Percentiles rank a stretch among this genome's conserved stretches.
phyloP scores from a whole-genome alignment of 2,113 vertebrate genomes.

The Beaufortia kweichowensis region DNA sequence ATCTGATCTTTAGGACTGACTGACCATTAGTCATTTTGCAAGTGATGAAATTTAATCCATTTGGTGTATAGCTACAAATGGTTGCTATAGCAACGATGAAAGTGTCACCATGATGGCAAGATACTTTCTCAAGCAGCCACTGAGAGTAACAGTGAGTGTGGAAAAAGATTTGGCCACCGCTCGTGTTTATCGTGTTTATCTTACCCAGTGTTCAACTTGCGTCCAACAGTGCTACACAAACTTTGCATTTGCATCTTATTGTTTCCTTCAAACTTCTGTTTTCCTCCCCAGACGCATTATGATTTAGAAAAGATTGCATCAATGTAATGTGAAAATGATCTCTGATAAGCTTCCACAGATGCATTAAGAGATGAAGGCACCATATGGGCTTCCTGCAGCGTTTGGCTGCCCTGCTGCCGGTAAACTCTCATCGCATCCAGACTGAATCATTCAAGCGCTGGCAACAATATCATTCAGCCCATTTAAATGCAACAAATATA shows the following conservation, averaged over 20 bases:
- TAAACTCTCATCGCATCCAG: not conserved
- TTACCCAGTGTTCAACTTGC: no score
- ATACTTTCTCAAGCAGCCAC: no score
- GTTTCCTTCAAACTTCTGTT: not conserved
- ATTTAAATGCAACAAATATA: conserved; percentile 13
- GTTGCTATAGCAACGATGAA: no score
- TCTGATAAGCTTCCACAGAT: conserved; percentile 26
- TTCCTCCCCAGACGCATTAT: not conserved
- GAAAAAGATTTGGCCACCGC: no score
- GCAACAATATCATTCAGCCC: not conserved
- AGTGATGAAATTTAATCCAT: no score
- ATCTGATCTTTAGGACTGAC: no score
- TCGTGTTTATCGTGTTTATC: no score
- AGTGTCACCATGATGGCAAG: no score
- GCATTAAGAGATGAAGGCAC: conserved; percentile 36
- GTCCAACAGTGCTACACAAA: not conserved
- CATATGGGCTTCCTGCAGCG: conserved; percentile 32
- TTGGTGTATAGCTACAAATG: no score
- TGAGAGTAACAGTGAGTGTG: no score
- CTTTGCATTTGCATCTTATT: not conserved
- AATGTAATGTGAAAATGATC: conserved; percentile 18
- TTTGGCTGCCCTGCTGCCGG: not conserved
- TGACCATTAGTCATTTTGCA: no score
- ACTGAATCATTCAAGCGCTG: not conserved
- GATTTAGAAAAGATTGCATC: not conserved